A percentile compares a stretch with the other conserved stretches of the same genome.
Evolutionary conservation across 2,888 invertebrate genomes (phyloP).

Genomic region (Tryphoninae sp.): DNA sequence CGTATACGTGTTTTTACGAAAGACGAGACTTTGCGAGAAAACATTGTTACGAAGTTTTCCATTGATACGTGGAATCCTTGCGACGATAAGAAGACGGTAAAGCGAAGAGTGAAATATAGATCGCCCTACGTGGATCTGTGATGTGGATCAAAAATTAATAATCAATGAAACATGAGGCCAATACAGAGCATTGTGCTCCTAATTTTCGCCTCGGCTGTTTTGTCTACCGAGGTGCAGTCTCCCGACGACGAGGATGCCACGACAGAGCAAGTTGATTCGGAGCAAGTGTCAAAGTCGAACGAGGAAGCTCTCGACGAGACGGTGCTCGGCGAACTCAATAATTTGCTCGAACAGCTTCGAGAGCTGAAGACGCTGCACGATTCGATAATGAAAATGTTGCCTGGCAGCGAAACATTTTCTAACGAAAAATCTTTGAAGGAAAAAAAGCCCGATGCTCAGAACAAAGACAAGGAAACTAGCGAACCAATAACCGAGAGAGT

Average conservation of each 20-base stretch:
- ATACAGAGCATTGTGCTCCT: conserved; percentile 65
- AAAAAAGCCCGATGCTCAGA: conserved; percentile 66
- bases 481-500: conserved; percentile 36
- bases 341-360: conserved; percentile 70
- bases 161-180: conserved; percentile 65
- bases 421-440: conserved; percentile 70
- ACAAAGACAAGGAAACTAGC: conserved; percentile 52
- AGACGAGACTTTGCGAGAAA: conserved; percentile 34
- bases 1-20: conserved; percentile 68
- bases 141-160: conserved; percentile 55
- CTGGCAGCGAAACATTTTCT: conserved; percentile 67
- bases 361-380: conserved; percentile 72
- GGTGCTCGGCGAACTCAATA: conserved; percentile 68
- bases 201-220: conserved; percentile 67
- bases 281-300: conserved; percentile 65
- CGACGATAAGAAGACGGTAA: not conserved
- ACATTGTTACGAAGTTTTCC: conserved; percentile 20
- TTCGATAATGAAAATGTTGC: conserved; percentile 71
- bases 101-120: conserved; percentile 1
- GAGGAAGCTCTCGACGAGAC: conserved; percentile 64
- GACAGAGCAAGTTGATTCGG: conserved; percentile 58
- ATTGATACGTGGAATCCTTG: conserved; percentile 15
- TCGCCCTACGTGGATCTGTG: conserved; percentile 24
- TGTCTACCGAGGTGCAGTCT: conserved; percentile 67
- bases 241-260: conserved; percentile 56